These are phyloP conservation scores for Drosophila algonquin DNA, from an alignment of 2,888 invertebrate genomes.

Conservation along the genomic window DNA sequence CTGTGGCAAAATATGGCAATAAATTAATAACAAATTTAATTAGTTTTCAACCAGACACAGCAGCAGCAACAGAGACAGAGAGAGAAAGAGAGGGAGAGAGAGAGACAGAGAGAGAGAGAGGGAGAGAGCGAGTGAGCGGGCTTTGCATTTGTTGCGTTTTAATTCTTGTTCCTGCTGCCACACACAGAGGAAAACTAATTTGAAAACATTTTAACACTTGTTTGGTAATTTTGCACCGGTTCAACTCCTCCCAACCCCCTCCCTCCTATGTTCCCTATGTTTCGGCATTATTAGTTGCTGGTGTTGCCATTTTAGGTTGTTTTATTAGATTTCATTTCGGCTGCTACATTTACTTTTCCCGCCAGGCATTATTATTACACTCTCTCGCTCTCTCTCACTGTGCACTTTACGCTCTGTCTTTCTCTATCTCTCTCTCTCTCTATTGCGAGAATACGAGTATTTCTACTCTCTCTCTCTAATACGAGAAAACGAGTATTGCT, in stretches of 20 bases:
- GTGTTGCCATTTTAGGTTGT: slow-evolving; percentile 53
- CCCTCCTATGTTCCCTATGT: background rate
- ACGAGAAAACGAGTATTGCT: slow-evolving; percentile 6
- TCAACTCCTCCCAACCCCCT: background rate
- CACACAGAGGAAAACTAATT: slow-evolving; percentile 71
- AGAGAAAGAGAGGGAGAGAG: background rate
- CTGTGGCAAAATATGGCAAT: slow-evolving; percentile 46
- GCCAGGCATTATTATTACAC: slow-evolving; percentile 60
- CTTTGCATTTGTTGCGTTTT: slow-evolving; percentile 50
- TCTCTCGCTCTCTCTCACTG: background rate
- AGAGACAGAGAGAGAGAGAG: slow-evolving; percentile 1
- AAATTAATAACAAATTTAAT: slow-evolving; percentile 72
- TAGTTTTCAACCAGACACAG: slow-evolving; percentile 52
- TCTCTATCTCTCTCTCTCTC: background rate
- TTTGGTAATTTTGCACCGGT: slow-evolving; percentile 44
- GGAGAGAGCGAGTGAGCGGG: background rate
- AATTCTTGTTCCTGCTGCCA: slow-evolving; percentile 34
- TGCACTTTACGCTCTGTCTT: background rate
- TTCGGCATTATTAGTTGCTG: slow-evolving; percentile 33
- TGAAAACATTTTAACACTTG: slow-evolving; percentile 78
- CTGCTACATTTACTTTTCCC: slow-evolving; percentile 58
- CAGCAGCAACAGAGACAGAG: slow-evolving; percentile 3
- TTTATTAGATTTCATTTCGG: slow-evolving; percentile 72
- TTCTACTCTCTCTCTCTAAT: background rate
- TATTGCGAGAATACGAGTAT: background rate